Evolutionary conservation across 2,888 invertebrate genomes (phyloP).

Genomic region (Neocrepidodera transversa): DNA sequence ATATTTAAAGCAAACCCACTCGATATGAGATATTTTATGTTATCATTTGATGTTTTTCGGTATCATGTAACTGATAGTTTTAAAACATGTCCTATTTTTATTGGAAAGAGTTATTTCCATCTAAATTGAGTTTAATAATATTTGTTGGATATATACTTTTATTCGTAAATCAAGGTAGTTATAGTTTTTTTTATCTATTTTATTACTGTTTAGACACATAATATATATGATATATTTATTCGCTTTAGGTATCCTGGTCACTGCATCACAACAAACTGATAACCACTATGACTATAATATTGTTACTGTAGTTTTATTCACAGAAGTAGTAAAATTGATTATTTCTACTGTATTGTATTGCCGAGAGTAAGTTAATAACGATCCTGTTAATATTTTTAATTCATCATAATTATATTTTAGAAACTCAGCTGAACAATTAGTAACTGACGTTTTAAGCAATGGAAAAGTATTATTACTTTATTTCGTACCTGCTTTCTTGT

Average conservation of each 20-base stretch:
- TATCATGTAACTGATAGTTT: neutral
- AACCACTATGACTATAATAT: conserved; percentile 88
- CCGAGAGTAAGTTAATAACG: conserved; percentile 65
- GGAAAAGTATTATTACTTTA: conserved; percentile 77
- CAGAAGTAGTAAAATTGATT: conserved; percentile 85
- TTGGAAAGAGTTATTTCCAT: conserved; percentile 77
- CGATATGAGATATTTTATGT: neutral
- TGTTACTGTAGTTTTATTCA: conserved; percentile 85
- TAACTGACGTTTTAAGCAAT: conserved; percentile 67
- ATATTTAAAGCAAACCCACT: too few species aligned
- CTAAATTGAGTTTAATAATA: conserved; percentile 78
- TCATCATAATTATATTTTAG: conserved; percentile 57
- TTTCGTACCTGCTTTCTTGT: conserved; percentile 88
- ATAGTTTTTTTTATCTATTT: neutral
- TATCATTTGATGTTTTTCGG: neutral
- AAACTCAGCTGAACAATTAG: conserved; percentile 64
- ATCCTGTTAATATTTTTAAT: conserved; percentile 5
- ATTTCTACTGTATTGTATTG: conserved; percentile 76
- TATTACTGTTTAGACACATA: too few species aligned
- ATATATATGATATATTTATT: neutral
- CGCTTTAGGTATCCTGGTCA: conserved; percentile 84
- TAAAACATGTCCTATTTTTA: conserved; percentile 21
- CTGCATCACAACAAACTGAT: conserved; percentile 83
- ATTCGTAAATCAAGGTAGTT: conserved; percentile 89
- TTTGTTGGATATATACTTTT: conserved; percentile 87